phyloP scores from a whole-genome alignment of 2,888 invertebrate genomes.

The Eulithis prunata region DNA sequence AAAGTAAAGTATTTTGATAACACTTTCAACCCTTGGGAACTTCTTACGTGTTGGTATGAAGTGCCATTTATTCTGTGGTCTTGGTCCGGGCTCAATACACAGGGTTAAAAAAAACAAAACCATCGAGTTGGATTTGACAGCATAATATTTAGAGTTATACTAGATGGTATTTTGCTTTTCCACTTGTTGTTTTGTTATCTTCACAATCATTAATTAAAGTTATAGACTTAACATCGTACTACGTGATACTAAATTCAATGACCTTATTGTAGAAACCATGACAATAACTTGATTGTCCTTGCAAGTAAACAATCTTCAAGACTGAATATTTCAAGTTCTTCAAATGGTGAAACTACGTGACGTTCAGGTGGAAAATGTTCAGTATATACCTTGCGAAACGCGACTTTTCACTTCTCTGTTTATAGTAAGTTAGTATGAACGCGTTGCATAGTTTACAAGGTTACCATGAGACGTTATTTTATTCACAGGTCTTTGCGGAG shows the following conservation, averaged over 20 bases:
- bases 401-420: no score
- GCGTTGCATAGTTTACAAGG: no score
- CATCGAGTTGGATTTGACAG: not conserved
- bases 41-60: no score
- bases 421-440: no score
- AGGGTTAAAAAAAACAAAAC: no score
- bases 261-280: slow-evolving; percentile 25
- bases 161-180: no score
- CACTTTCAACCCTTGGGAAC: no score
- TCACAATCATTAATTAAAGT: slow-evolving; percentile 15
- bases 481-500: no score
- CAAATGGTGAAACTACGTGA: slow-evolving; percentile 14
- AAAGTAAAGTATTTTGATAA: no score
- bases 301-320: slow-evolving; percentile 34
- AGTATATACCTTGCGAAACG: not conserved
- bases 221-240: slow-evolving; percentile 11
- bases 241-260: slow-evolving; percentile 37
- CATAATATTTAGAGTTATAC: not conserved
- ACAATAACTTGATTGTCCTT: slow-evolving; percentile 31
- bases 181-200: slow-evolving; percentile 4
- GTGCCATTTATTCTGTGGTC: no score
- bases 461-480: no score
- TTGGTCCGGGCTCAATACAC: no score
- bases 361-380: not conserved
- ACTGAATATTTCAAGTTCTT: slow-evolving; percentile 27